Evolutionary conservation across 2,113 vertebrate species (phyloP).

Genomic region (Carassius auratus): DNA sequence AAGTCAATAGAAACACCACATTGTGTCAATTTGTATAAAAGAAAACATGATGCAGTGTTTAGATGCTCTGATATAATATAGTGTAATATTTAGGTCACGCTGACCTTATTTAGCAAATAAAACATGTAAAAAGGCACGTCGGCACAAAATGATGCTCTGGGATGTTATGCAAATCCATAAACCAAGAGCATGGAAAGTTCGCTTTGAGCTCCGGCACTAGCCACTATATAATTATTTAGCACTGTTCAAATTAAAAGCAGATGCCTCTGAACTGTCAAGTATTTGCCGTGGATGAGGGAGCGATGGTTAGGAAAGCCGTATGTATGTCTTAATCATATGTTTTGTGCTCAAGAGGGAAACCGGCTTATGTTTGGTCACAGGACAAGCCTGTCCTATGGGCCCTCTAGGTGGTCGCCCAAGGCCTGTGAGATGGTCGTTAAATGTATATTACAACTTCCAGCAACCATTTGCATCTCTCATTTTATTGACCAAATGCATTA

Average conservation of each 20-base stretch:
- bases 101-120: constrained; percentile 7
- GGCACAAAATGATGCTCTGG: constrained; percentile 21
- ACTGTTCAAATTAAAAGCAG: constrained; percentile 56
- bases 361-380: neutral
- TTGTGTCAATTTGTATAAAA: neutral
- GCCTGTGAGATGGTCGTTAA: neutral
- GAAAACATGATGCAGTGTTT: neutral
- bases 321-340: constrained; percentile 44
- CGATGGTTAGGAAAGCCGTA: neutral
- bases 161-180: constrained; percentile 13
- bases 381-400: neutral
- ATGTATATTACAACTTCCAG: neutral
- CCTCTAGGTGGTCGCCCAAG: neutral
- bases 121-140: constrained; percentile 17
- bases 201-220: constrained; percentile 17
- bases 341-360: constrained; percentile 7
- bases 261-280: constrained; percentile 51
- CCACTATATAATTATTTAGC: constrained; percentile 51
- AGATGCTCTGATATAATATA: neutral
- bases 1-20: neutral
- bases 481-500: constrained; percentile 2
- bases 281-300: constrained; percentile 4
- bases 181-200: constrained; percentile 20
- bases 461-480: constrained; percentile 1
- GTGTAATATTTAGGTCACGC: neutral